These are phyloP conservation scores for Halichoerus grypus DNA, from an alignment of 2,113 vertebrate species.

Conservation along the genomic window DNA sequence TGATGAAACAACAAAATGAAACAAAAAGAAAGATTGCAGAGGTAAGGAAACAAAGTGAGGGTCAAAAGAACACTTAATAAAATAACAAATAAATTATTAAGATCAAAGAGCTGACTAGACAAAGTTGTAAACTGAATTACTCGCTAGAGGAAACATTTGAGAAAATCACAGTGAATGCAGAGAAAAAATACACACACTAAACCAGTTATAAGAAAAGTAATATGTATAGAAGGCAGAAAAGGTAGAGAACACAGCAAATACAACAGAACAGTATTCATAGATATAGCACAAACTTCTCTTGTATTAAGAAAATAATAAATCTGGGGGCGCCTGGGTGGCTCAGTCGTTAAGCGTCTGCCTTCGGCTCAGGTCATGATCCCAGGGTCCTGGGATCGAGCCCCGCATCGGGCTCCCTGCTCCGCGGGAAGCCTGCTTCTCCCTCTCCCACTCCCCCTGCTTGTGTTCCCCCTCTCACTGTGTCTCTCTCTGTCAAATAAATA, in stretches of 20 bases:
- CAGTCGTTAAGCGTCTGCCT: too few relatives aligned
- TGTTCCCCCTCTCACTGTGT: too few relatives aligned
- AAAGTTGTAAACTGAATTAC: background rate
- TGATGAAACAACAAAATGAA: background rate
- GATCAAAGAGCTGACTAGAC: background rate
- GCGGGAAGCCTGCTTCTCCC: too few relatives aligned
- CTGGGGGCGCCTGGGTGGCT: too few relatives aligned
- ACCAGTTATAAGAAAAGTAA: background rate
- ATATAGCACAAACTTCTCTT: background rate
- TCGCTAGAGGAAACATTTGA: background rate
- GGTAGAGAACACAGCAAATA: background rate
- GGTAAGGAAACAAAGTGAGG: background rate
- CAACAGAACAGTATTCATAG: background rate
- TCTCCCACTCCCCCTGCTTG: too few relatives aligned
- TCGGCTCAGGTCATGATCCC: too few relatives aligned
- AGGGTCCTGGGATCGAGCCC: too few relatives aligned
- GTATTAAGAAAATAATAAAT: background rate
- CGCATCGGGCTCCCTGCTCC: too few relatives aligned
- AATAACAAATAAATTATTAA: background rate
- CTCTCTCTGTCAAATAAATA: too few relatives aligned
- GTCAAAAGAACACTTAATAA: background rate
- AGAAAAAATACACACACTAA: slow-evolving; percentile 33
- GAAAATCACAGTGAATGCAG: background rate
- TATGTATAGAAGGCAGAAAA: background rate
- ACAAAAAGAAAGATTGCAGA: background rate